Evolutionary conservation across 2,113 vertebrate genomes (phyloP), one percentile per base, ranked within the genome.

Genomic region (Callithrix jacchus): DNA sequence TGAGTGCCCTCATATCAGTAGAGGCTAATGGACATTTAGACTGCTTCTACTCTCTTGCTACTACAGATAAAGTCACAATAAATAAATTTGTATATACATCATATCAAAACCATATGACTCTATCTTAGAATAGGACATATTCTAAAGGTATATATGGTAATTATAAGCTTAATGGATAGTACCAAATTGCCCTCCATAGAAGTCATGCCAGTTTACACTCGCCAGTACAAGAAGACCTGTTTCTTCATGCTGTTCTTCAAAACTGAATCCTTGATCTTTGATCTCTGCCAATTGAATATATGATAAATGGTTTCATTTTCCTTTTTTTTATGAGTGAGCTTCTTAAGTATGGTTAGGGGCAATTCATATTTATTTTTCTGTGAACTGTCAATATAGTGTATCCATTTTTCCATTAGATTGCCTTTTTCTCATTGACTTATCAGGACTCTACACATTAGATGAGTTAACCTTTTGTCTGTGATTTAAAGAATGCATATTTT

Each of bases 381-480:
- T 93, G 80, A 93, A 85, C 54, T 79, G 2, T 52, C 40, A 56
- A 3, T 42, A 20, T 66, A 47, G 56, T 96, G 42, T 87, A 12
- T 8, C 12, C 25, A 49, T 82, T 81, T 96, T 87, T 25, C 32
- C n/a, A 45, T 88, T 81, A 4, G 7, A 68, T 52, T 83, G 12
- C 71, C 16, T 93, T 85, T 88, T 89, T 91, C 61, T 93, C 61
- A 52, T 42, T 91, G 23, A 90, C 13, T 93, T 95, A 47, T 84
- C 64, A 52, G 37, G 85, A 71, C 23, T 73, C 30, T 70, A 20
- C 79, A 80, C 42, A 91, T 84, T 76, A 80, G 5, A n/a, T 35
- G 52, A 25, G 27, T 94, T 87, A 88, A 84, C 4, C 1, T 77
- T 93, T 61, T 32, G 30, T 87, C 13, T 74, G 8, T 91, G 17